Evolutionary conservation across 2,888 invertebrate genomes (phyloP), one percentile per base, ranked within the genome.

Genomic region (Netelia virgata): DNA sequence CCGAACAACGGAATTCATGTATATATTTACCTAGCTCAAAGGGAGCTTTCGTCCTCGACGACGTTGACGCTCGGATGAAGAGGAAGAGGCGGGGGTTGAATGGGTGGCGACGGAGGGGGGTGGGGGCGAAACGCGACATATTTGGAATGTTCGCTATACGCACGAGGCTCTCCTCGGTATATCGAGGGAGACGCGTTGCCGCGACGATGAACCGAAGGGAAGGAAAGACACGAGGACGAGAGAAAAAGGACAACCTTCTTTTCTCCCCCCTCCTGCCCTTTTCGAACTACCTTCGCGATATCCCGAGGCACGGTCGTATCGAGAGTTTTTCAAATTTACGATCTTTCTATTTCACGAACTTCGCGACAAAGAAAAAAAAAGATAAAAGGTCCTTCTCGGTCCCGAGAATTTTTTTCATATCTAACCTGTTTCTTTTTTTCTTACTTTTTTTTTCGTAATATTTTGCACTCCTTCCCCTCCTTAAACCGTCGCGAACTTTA

Each of bases 131-230:
- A 79, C 55, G 63, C 72, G 64, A 64, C 63, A 79, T 79, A 79
- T 79, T 79, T 79, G 64, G 79, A 79, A 72, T 70, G 70, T 70
- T 55, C 16, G 53, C 59, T 69, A 59, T n/a, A 14, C 41, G 50
- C 53, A 23, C 28, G 64, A 63, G 53, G 63, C 69, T 75, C 41
- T 57, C 76, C 50, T 18, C 64, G 47, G 55, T 41, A 36, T 64
- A 61, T 59, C 69, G 64, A 43, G 72, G 64, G 43, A 53, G 47
- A 41, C 41, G 43, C 61, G 43, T 28, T 28, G 5, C 28, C 5
- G 10, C 6, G 16, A 64, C 41, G 43, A 72, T 41, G 53, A 64
- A 55, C 14, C 28, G 68, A 61, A 50, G 36, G 69, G 55, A 8
- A 55, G 55, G 9, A 55, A 55, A 16, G 28, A 28, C 28, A 28